Conservation (phyloP, 2,797 vertebrate genomes). For the Molossus alvarezi region DNA sequence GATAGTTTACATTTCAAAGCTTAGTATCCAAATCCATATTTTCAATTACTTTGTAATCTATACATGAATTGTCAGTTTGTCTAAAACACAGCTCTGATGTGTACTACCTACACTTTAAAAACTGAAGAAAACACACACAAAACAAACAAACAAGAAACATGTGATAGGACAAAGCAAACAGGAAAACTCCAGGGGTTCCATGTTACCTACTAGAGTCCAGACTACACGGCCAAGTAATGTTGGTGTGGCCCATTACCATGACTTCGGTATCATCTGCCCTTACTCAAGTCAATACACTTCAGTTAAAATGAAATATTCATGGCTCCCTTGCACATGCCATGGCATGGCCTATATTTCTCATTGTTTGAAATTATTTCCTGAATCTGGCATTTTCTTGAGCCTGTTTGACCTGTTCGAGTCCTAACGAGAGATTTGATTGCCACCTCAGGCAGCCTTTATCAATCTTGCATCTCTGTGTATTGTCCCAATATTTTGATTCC, state of each 20-base stretch:
- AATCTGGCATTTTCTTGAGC: neutral
- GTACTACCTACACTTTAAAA: neutral
- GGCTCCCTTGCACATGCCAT: neutral
- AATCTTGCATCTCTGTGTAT: neutral
- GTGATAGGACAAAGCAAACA: neutral
- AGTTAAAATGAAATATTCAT: neutral
- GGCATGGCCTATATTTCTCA: neutral
- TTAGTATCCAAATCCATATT: neutral
- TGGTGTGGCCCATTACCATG: neutral
- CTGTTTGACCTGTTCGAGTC: neutral
- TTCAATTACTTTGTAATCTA: constrained; percentile 6
- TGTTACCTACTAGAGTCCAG: neutral
- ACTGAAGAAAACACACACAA: neutral
- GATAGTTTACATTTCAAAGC: neutral
- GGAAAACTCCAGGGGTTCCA: neutral
- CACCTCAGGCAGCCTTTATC: neutral
- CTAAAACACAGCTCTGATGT: neutral
- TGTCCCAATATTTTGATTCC: neutral
- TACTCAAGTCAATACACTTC: neutral
- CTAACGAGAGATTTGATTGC: neutral
- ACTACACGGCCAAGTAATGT: neutral
- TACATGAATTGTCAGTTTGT: neutral
- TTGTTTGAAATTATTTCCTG: neutral
- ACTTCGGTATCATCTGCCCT: neutral
- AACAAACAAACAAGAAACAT: neutral